phyloP scores from a whole-genome alignment of 2,113 vertebrate species.

The Callaeas wilsoni region DNA sequence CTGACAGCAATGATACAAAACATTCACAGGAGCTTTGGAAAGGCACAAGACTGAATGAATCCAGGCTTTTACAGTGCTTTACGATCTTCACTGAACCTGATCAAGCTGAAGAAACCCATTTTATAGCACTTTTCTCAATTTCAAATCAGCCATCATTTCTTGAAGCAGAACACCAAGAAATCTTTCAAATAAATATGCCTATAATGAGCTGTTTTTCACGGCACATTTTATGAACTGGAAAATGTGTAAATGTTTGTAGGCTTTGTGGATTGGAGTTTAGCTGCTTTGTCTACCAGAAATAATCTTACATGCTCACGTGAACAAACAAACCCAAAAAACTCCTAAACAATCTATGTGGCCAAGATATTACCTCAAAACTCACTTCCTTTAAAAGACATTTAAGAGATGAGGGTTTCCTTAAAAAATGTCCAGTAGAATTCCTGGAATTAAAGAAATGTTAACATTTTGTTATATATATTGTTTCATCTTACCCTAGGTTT shows the following conservation, averaged over 20 bases:
- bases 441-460: neutral
- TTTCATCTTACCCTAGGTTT: neutral
- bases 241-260: neutral
- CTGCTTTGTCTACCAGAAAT: neutral
- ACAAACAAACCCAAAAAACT: neutral
- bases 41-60: constrained; percentile 29
- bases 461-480: neutral
- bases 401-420: neutral
- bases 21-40: constrained; percentile 41
- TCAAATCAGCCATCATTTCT: neutral
- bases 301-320: neutral
- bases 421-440: neutral
- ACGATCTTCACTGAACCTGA: constrained; percentile 29
- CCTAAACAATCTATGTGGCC: neutral
- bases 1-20: constrained; percentile 52
- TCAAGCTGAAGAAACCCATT: constrained; percentile 27
- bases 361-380: neutral
- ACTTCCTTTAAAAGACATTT: neutral
- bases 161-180: neutral
- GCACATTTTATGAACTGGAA: neutral
- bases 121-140: constrained; percentile 26
- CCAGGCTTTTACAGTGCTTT: constrained; percentile 47
- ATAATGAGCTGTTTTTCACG: neutral
- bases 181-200: neutral
- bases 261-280: neutral